These are phyloP conservation scores for Hydroisotoma schaefferi DNA, from an alignment of 2,888 invertebrate genomes.

Conservation along the genomic window DNA sequence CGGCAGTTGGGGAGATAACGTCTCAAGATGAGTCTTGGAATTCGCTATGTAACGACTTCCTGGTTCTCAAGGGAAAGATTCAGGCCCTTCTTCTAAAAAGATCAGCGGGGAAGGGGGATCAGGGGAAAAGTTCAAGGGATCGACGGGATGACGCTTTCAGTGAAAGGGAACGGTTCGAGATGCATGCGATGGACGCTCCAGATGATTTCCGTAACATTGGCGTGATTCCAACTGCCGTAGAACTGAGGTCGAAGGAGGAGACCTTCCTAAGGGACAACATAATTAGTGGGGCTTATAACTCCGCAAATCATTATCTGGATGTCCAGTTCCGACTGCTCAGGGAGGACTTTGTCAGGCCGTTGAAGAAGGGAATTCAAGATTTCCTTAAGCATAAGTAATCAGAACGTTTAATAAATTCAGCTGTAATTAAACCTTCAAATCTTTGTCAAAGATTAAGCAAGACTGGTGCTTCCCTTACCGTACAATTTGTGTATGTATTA, in stretches of 20 bases:
- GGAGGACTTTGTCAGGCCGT: conserved; percentile 73
- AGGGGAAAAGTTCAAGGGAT: too few relatives aligned
- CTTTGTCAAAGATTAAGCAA: background rate
- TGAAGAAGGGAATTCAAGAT: conserved; percentile 64
- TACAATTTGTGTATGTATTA: background rate
- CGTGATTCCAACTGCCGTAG: conserved; percentile 33
- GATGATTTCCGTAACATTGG: conserved; percentile 36
- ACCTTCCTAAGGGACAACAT: conserved; percentile 61
- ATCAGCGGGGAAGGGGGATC: too few relatives aligned
- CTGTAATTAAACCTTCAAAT: background rate
- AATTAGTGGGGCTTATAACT: conserved; percentile 61
- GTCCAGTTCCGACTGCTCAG: conserved; percentile 72
- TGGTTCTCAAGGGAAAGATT: too few relatives aligned
- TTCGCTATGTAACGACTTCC: too few relatives aligned
- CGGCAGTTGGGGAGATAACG: too few relatives aligned
- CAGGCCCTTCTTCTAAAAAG: too few relatives aligned
- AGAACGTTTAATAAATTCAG: background rate
- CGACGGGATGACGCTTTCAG: background rate
- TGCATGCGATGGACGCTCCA: conserved; percentile 31
- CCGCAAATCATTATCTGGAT: conserved; percentile 70
- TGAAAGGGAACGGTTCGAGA: conserved; percentile 25
- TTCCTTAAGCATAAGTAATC: conserved; percentile 56
- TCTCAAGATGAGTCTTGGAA: too few relatives aligned
- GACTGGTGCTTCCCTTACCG: background rate
- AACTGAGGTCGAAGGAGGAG: conserved; percentile 33